phyloP scores from a whole-genome alignment of 2,888 invertebrate genomes.

The Heliconius hortense region DNA sequence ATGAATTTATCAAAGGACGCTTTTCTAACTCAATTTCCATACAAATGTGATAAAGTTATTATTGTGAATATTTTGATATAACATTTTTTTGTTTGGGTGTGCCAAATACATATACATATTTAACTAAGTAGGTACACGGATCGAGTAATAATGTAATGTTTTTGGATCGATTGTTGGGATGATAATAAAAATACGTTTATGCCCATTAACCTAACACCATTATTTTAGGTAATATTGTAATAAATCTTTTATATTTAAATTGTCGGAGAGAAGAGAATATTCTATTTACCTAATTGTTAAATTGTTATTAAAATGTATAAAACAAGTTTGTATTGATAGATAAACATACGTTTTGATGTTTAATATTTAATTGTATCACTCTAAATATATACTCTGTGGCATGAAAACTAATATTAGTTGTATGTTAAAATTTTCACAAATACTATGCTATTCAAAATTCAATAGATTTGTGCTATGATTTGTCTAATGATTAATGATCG shows the following conservation, averaged over 20 bases:
- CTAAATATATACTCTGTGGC: neutral
- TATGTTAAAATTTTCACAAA: neutral
- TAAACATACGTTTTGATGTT: neutral
- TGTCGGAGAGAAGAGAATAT: no score
- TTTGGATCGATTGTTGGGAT: no score
- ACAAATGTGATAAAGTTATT: slow-evolving; percentile 65
- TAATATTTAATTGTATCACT: neutral
- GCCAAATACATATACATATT: neutral
- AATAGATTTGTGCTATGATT: neutral
- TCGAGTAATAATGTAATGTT: neutral
- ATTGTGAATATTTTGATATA: slow-evolving; percentile 32
- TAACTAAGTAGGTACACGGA: neutral
- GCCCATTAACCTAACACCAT: no score
- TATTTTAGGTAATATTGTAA: no score
- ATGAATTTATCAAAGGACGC: slow-evolving; percentile 59
- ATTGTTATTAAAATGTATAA: neutral
- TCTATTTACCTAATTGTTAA: neutral
- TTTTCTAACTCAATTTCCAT: slow-evolving; percentile 64
- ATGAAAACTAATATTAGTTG: neutral
- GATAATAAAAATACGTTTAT: no score
- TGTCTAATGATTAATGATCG: slow-evolving; percentile 25
- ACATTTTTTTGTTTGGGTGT: neutral
- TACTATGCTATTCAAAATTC: neutral
- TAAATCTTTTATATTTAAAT: neutral
- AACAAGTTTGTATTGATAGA: neutral